Conservation (phyloP, 2,797 vertebrate genomes). For the Podarcis siculus region DNA sequence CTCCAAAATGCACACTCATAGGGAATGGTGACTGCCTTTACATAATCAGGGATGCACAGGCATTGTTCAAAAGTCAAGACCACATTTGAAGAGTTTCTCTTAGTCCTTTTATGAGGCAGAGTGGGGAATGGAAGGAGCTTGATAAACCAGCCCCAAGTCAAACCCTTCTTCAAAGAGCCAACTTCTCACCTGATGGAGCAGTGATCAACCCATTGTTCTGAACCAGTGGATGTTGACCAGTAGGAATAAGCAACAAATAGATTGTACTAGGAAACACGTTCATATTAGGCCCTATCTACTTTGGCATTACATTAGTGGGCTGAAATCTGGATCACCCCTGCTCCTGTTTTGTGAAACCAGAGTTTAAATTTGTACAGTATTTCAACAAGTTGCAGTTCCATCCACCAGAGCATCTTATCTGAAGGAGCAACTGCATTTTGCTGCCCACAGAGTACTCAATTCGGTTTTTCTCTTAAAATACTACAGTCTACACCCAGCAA, state of each 20-base stretch:
- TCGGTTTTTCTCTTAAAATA: not conserved
- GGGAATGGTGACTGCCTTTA: not conserved
- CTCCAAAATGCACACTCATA: not conserved
- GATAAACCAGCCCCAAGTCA: not conserved
- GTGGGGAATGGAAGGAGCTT: not conserved
- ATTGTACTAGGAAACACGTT: not conserved
- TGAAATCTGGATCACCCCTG: not conserved
- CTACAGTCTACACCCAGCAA: not conserved
- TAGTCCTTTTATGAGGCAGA: not conserved
- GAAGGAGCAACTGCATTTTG: not conserved
- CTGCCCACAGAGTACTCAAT: not conserved
- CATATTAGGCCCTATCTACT: not conserved
- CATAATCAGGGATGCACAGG: not conserved
- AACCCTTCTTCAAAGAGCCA: not conserved
- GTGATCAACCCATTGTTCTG: not conserved
- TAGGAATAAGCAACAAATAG: not conserved
- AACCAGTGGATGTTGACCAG: too few species aligned
- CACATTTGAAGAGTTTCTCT: not conserved
- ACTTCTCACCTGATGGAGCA: not conserved
- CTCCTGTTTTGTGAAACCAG: not conserved
- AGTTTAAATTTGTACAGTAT: not conserved
- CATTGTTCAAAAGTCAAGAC: not conserved
- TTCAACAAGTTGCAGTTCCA: not conserved
- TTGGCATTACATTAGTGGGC: not conserved
- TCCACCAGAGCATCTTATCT: not conserved